Evolutionary conservation across 1,140 invertebrate species (phyloP).

Genomic region (Leptinotarsa texana): DNA sequence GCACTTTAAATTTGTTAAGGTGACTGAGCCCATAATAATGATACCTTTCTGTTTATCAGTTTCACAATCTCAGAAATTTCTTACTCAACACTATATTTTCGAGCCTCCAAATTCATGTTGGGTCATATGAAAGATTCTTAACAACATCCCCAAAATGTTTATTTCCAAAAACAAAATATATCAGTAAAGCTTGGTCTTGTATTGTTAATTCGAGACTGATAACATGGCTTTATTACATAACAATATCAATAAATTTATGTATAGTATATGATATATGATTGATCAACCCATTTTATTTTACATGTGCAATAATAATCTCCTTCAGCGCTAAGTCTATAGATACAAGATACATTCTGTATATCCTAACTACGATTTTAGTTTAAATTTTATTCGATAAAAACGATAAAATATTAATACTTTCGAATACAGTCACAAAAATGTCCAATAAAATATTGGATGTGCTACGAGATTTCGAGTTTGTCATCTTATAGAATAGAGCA

Average conservation of each 20-base stretch:
- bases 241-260: conserved; percentile 35
- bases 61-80: no score
- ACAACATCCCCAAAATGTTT: conserved; percentile 52
- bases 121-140: no score
- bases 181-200: conserved; percentile 39
- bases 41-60: no score
- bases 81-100: no score
- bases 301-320: conserved; percentile 11
- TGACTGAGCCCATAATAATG: no score
- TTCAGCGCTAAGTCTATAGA: conserved; percentile 31
- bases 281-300: conserved; percentile 21
- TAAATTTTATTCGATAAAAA: conserved; percentile 5
- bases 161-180: conserved; percentile 23
- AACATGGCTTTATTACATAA: conserved; percentile 33
- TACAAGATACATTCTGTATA: conserved; percentile 29
- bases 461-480: conserved; percentile 5
- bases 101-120: no score
- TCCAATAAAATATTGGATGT: not conserved
- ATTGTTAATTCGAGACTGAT: conserved; percentile 30
- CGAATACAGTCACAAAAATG: not conserved
- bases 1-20: no score
- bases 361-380: conserved; percentile 11
- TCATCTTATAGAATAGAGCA: not conserved
- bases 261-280: conserved; percentile 20
- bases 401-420: conserved; percentile 17